A percentile compares a stretch with the other conserved stretches of the same genome.
These are phyloP conservation scores for Ichneumoninae sp. DNA, from an alignment of 2,888 invertebrate species.

Conservation along the genomic window DNA sequence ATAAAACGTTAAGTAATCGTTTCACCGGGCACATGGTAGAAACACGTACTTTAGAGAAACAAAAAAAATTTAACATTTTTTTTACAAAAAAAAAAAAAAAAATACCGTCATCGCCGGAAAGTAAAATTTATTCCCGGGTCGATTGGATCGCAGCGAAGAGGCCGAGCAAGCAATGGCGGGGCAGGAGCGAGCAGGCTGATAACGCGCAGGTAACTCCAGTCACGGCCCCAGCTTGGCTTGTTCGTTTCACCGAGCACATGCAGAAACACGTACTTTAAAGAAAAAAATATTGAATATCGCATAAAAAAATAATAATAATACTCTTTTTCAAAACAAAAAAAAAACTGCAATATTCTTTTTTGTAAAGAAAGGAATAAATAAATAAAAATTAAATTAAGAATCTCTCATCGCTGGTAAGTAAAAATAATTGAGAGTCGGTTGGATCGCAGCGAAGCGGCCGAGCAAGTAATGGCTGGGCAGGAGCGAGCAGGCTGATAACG, in stretches of 20 bases:
- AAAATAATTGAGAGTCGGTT: background rate
- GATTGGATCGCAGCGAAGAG: background rate
- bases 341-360: too few relatives aligned
- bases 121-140: too few relatives aligned
- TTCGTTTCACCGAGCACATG: slow-evolving; percentile 64
- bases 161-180: slow-evolving; percentile 51
- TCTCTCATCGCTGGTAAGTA: background rate
- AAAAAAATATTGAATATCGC: too few relatives aligned
- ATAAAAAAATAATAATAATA: too few relatives aligned
- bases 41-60: too few relatives aligned
- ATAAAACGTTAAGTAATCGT: too few relatives aligned
- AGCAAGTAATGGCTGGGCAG: slow-evolving; percentile 57
- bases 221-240: slow-evolving; percentile 46
- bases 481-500: slow-evolving; percentile 65
- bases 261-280: too few relatives aligned
- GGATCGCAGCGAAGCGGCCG: background rate
- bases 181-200: slow-evolving; percentile 63
- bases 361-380: too few relatives aligned
- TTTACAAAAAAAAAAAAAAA: background rate
- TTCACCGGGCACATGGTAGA: too few relatives aligned
- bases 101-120: background rate
- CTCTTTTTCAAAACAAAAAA: too few relatives aligned
- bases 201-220: slow-evolving; percentile 69
- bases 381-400: too few relatives aligned
- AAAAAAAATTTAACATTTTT: too few relatives aligned